phyloP scores from a whole-genome alignment of 2,113 vertebrate genomes.

The Sardina pilchardus region DNA sequence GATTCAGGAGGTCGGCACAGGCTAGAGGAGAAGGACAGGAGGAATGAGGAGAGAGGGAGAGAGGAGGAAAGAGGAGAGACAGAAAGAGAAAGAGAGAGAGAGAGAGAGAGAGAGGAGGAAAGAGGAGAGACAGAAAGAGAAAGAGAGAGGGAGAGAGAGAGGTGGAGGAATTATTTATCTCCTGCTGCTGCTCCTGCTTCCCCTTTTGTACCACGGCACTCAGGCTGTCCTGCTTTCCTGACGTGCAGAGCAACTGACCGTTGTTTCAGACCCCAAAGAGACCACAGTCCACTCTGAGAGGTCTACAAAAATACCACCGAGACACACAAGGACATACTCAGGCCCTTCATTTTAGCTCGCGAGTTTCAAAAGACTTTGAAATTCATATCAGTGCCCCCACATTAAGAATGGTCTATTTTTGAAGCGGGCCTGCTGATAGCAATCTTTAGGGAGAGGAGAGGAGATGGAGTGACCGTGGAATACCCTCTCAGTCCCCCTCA shows the following conservation, averaged over 20 bases:
- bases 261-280: too few relatives aligned
- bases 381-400: neutral
- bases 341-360: neutral
- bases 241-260: neutral
- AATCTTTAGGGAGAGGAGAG: neutral
- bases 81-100: neutral
- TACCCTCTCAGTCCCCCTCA: neutral
- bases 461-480: neutral
- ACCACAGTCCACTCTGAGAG: too few relatives aligned
- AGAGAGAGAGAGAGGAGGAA: neutral
- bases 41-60: neutral
- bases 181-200: neutral
- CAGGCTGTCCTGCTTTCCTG: neutral
- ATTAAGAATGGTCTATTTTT: neutral
- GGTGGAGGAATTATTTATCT: neutral
- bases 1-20: neutral
- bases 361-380: neutral
- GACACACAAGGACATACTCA: neutral
- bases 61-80: neutral
- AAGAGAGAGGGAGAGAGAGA: neutral
- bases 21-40: neutral
- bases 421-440: neutral
- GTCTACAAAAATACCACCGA: neutral
- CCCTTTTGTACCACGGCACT: neutral
- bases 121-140: neutral